These are phyloP conservation scores for Carassius carassius DNA, from an alignment of 2,113 vertebrate species.

Conservation along the genomic window DNA sequence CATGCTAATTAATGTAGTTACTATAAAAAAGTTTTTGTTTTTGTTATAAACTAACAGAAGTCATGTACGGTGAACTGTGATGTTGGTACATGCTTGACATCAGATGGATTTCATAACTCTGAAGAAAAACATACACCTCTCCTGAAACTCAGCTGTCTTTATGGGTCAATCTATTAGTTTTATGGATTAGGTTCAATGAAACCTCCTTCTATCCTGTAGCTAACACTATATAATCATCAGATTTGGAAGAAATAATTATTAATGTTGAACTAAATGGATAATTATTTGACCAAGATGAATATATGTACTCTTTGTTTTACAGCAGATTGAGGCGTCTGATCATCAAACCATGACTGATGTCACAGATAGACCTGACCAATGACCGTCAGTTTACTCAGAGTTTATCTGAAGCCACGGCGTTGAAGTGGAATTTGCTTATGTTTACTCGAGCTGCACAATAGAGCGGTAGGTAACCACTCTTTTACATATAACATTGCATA, in stretches of 20 bases:
- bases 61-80: not conserved
- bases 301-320: not conserved
- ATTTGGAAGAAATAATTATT: not conserved
- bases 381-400: not conserved
- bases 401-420: not conserved
- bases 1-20: too few species aligned
- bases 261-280: not conserved
- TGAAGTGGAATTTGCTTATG: not conserved
- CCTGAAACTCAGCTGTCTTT: not conserved
- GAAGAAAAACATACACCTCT: not conserved
- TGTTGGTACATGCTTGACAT: not conserved
- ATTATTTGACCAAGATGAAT: not conserved
- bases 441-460: not conserved
- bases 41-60: not conserved
- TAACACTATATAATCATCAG: not conserved
- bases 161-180: not conserved
- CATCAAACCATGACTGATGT: not conserved
- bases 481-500: not conserved
- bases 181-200: not conserved
- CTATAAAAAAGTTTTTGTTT: not conserved
- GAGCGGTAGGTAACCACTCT: not conserved
- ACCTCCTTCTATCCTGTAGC: not conserved
- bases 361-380: not conserved
- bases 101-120: not conserved
- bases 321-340: not conserved